Percentiles rank a stretch among this genome's conserved stretches.
These are phyloP conservation scores for Spodoptera littoralis DNA, from an alignment of 2,888 invertebrate genomes.

Conservation along the genomic window DNA sequence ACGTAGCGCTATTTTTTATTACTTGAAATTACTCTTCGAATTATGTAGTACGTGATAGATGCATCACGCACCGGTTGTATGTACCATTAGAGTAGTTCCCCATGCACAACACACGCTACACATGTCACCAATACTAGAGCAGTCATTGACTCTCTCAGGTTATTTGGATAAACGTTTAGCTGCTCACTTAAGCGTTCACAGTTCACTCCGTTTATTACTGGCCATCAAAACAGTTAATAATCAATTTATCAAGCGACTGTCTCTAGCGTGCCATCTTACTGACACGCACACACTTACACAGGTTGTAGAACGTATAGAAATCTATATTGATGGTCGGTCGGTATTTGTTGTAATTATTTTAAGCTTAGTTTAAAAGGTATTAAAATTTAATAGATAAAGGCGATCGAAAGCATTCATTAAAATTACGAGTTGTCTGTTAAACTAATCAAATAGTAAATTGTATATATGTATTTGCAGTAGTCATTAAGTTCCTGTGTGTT, in stretches of 20 bases:
- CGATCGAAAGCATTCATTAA: too few species aligned
- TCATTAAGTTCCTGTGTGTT: slow-evolving; percentile 24
- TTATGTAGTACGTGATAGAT: too few species aligned
- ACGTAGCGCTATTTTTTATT: slow-evolving; percentile 17
- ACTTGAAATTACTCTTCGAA: too few species aligned
- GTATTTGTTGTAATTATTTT: too few species aligned
- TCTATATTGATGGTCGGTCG: too few species aligned
- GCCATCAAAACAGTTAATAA: slow-evolving; percentile 20
- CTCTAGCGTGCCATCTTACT: slow-evolving; percentile 8
- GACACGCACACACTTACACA: slow-evolving; percentile 4
- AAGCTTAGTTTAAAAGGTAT: too few species aligned
- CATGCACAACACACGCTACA: not conserved
- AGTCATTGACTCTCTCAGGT: slow-evolving; percentile 35
- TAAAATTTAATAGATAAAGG: too few species aligned
- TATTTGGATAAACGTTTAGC: slow-evolving; percentile 20
- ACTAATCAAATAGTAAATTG: too few species aligned
- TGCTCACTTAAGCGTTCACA: slow-evolving; percentile 5
- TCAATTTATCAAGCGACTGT: slow-evolving; percentile 41
- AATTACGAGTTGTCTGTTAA: too few species aligned
- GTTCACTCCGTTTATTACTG: slow-evolving; percentile 26
- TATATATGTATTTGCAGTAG: not conserved
- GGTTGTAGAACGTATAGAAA: too few species aligned
- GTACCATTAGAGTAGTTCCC: not conserved
- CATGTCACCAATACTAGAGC: slow-evolving; percentile 12
- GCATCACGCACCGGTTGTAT: not conserved